phyloP scores from a whole-genome alignment of 2,888 invertebrate species.

The Empis livida region DNA sequence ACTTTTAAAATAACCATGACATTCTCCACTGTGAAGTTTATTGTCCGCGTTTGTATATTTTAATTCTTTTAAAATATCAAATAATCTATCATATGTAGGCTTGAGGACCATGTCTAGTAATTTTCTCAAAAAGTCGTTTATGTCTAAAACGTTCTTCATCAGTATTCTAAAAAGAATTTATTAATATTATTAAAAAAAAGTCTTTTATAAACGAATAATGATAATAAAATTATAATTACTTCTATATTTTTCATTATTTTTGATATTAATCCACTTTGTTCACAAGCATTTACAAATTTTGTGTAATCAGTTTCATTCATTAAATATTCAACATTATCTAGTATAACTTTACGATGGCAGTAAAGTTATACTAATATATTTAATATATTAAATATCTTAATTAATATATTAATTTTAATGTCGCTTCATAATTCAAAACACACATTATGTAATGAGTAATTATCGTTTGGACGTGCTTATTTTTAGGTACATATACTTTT shows the following conservation, averaged over 20 bases:
- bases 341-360: not conserved
- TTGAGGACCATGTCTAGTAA: constrained; percentile 43
- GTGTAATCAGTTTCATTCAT: constrained; percentile 41
- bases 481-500: too few species aligned
- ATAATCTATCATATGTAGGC: constrained; percentile 41
- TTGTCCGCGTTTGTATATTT: constrained; percentile 16
- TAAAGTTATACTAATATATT: too few species aligned
- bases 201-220: too few species aligned
- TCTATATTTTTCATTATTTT: constrained; percentile 21
- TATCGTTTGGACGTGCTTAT: too few species aligned
- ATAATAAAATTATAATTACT: constrained; percentile 12
- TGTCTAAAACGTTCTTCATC: constrained; percentile 13
- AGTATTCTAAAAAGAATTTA: not conserved
- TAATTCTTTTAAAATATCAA: constrained; percentile 27
- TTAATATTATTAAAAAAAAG: too few species aligned
- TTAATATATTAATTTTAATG: too few species aligned
- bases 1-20: constrained; percentile 1
- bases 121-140: constrained; percentile 38
- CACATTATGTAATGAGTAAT: too few species aligned
- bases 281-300: constrained; percentile 29
- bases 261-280: constrained; percentile 17
- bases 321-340: constrained; percentile 18
- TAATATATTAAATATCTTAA: too few species aligned
- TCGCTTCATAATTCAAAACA: too few species aligned
- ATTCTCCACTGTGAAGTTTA: constrained; percentile 13